Evolutionary conservation across 1,140 invertebrate genomes (phyloP).

Genomic region (Calycopis cecrops): DNA sequence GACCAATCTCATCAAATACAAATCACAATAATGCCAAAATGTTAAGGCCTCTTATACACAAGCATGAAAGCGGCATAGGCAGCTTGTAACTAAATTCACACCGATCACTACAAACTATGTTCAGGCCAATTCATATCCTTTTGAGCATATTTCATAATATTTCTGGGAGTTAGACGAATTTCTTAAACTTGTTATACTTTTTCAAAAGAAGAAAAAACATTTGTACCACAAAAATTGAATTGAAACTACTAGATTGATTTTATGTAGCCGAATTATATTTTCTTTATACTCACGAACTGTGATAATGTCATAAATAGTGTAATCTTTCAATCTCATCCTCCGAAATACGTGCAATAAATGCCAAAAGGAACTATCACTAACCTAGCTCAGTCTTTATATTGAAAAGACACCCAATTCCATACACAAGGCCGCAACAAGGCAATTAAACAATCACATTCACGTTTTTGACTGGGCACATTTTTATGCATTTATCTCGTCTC

Average conservation of each 20-base stretch:
- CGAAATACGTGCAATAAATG: not conserved
- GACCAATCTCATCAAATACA: conserved; percentile 1
- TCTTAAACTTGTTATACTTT: no score
- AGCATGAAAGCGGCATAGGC: not conserved
- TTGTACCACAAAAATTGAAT: no score
- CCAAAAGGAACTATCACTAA: conserved; percentile 14
- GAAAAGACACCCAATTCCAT: conserved; percentile 44
- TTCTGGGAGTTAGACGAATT: not conserved
- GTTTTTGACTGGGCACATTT: no score
- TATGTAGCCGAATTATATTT: no score
- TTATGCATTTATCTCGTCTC: no score
- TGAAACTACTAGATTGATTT: no score
- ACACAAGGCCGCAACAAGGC: conserved; percentile 34
- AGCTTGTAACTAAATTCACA: conserved; percentile 1
- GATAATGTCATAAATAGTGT: no score
- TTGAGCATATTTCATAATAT: conserved; percentile 1
- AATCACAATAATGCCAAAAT: conserved; percentile 1
- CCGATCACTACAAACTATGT: not conserved
- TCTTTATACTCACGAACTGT: no score
- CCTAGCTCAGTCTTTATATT: conserved; percentile 44
- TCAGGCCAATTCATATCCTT: conserved; percentile 6
- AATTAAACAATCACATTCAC: conserved; percentile 6
- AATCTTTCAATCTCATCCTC: not conserved
- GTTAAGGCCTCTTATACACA: not conserved
- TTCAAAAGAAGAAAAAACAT: no score